Evolutionary conservation across 2,888 invertebrate genomes (phyloP).

Genomic region (Imbricaverruca yamaguchii): DNA sequence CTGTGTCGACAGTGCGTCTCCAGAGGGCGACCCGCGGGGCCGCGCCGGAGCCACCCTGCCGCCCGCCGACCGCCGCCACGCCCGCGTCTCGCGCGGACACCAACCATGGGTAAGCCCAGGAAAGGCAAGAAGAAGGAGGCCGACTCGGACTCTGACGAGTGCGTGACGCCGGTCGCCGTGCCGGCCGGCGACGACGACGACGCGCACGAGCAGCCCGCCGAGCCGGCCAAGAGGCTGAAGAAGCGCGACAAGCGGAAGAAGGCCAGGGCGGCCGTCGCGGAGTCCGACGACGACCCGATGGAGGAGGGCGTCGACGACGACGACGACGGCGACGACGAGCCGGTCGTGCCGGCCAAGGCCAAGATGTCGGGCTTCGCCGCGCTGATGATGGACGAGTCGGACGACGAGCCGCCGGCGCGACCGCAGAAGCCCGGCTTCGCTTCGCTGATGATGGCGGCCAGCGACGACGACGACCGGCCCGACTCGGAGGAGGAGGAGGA

Average conservation of each 20-base stretch:
- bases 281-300: neutral
- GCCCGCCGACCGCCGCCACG: neutral
- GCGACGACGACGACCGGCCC: neutral
- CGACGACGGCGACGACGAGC: conserved; percentile 24
- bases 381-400: conserved; percentile 33
- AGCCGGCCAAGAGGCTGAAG: conserved; percentile 25
- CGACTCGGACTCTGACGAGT: conserved; percentile 25
- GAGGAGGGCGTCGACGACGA: conserved; percentile 28
- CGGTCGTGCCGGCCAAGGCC: neutral
- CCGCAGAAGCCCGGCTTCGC: conserved; percentile 37
- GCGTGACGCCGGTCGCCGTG: neutral
- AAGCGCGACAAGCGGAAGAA: conserved; percentile 24
- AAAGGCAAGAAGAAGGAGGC: conserved; percentile 44
- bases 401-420: conserved; percentile 35
- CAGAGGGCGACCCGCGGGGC: no score
- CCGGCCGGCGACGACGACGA: conserved; percentile 11
- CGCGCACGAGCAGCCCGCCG: conserved; percentile 21
- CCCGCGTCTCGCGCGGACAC: neutral
- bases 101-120: conserved; percentile 38
- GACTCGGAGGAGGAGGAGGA: conserved; percentile 27
- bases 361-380: conserved; percentile 25
- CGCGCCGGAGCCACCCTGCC: neutral
- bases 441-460: conserved; percentile 10
- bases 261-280: conserved; percentile 23
- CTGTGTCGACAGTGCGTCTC: no score